Percentiles rank a stretch among this genome's conserved stretches.
Evolutionary conservation across 2,797 vertebrate species (phyloP).

Genomic region (Labeo calbasu): DNA sequence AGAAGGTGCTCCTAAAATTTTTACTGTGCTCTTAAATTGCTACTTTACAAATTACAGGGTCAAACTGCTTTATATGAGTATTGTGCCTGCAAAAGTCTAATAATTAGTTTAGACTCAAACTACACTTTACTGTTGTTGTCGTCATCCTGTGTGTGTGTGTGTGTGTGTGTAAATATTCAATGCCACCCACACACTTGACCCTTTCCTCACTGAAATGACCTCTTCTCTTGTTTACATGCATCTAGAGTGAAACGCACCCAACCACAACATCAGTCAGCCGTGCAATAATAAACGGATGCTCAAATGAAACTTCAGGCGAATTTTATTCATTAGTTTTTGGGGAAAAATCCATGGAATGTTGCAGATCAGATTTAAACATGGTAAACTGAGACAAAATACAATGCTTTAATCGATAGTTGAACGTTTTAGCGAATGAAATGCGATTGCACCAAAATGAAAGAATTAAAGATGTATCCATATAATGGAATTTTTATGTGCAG

Average conservation of each 20-base stretch:
- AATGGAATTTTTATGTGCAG: not conserved
- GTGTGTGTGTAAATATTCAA: slow-evolving; percentile 28
- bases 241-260: slow-evolving; percentile 6
- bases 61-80: not conserved
- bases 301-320: not conserved
- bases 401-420: not conserved
- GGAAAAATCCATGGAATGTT: not conserved
- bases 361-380: not conserved
- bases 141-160: not conserved
- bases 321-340: not conserved
- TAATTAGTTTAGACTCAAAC: not conserved
- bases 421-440: not conserved
- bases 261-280: slow-evolving; percentile 24
- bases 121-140: not conserved
- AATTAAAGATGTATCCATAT: not conserved
- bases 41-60: not conserved
- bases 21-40: too few relatives aligned
- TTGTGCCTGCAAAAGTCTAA: not conserved
- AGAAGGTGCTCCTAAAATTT: too few relatives aligned
- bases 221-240: slow-evolving; percentile 29
- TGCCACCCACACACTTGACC: slow-evolving; percentile 23
- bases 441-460: not conserved
- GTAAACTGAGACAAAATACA: not conserved
- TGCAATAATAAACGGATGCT: not conserved
- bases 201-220: slow-evolving; percentile 25